Conservation (phyloP, 2,888 invertebrate genomes). For the Pyrochroa serraticornis region DNA sequence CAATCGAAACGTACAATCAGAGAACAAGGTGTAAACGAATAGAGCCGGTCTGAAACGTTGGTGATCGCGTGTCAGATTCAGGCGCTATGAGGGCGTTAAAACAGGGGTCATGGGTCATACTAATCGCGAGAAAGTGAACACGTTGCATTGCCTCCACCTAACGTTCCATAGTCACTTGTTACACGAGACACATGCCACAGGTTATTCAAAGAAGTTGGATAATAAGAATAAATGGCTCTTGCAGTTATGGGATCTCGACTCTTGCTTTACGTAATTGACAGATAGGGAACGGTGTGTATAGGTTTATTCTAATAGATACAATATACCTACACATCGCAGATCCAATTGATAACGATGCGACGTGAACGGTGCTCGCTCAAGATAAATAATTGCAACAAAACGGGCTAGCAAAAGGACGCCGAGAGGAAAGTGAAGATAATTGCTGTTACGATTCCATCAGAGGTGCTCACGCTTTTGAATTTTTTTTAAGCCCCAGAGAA, state of each 20-base stretch:
- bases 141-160: constrained; percentile 44
- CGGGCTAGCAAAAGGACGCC: too few species aligned
- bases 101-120: constrained; percentile 51
- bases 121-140: constrained; percentile 55
- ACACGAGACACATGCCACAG: constrained; percentile 34
- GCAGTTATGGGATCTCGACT: constrained; percentile 1
- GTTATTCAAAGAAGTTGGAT: constrained; percentile 26
- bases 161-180: constrained; percentile 36
- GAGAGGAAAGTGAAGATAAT: not conserved
- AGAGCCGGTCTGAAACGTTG: constrained; percentile 32
- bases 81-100: constrained; percentile 51
- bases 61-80: constrained; percentile 46
- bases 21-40: constrained; percentile 42
- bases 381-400: not conserved
- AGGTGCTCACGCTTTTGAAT: not conserved
- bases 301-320: constrained; percentile 6
- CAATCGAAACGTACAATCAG: constrained; percentile 41
- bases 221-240: constrained; percentile 25
- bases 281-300: constrained; percentile 8
- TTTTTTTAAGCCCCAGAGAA: not conserved
- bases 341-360: not conserved
- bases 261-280: constrained; percentile 7
- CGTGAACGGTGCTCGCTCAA: not conserved
- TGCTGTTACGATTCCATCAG: not conserved
- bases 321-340: constrained; percentile 1